A percentile compares a stretch with the other conserved stretches of the same genome.
phyloP scores from a whole-genome alignment of 2,113 vertebrate genomes.

The Peromyscus leucopus region DNA sequence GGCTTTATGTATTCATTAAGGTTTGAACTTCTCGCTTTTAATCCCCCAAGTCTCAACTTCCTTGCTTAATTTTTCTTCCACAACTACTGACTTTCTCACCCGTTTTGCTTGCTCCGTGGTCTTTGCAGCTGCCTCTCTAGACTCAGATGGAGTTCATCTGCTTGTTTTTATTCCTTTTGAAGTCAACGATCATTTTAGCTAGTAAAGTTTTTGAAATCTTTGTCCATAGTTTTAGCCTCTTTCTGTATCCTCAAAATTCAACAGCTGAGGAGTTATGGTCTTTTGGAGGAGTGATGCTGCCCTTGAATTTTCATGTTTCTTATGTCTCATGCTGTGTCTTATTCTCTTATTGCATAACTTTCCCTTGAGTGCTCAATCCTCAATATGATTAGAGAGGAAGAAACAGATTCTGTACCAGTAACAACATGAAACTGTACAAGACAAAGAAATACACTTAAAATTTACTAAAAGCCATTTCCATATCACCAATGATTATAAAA shows the following conservation, averaged over 20 bases:
- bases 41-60: neutral
- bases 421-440: neutral
- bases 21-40: neutral
- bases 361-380: neutral
- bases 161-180: neutral
- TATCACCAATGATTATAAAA: no score
- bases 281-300: neutral
- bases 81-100: no score
- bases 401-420: neutral
- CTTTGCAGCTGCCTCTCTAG: neutral
- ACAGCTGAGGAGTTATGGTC: no score
- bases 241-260: neutral
- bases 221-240: neutral
- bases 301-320: neutral
- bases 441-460: neutral
- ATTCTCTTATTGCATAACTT: neutral
- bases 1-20: neutral
- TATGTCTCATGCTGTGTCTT: neutral
- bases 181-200: neutral
- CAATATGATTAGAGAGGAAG: neutral
- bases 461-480: neutral
- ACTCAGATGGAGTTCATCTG: neutral
- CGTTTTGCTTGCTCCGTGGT: no score
- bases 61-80: neutral
- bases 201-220: neutral